Conservation (phyloP, 2,888 invertebrate species). For the Heliothis peltigera region DNA sequence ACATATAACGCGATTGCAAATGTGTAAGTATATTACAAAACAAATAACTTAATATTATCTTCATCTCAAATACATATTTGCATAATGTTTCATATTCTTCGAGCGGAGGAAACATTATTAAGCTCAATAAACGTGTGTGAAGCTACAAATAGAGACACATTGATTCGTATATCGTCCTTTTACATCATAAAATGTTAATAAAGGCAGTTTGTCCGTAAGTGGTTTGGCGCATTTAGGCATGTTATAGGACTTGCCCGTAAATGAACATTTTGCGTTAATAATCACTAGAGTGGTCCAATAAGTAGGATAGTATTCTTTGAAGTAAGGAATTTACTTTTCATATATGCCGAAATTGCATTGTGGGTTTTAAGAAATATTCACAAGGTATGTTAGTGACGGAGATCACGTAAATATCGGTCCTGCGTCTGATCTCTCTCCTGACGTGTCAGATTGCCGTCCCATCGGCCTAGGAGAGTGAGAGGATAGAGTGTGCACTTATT, state of each 20-base stretch:
- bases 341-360: too few relatives aligned
- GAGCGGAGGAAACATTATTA: slow-evolving; percentile 47
- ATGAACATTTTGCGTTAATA: slow-evolving; percentile 32
- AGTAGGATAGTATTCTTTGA: slow-evolving; percentile 20
- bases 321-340: slow-evolving; percentile 17
- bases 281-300: slow-evolving; percentile 28
- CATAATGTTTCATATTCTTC: slow-evolving; percentile 30
- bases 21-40: not conserved
- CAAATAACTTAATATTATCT: not conserved
- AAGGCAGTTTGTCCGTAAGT: slow-evolving; percentile 64
- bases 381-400: too few relatives aligned
- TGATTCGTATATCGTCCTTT: slow-evolving; percentile 52
- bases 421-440: too few relatives aligned
- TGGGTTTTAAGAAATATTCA: too few relatives aligned
- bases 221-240: slow-evolving; percentile 54
- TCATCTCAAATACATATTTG: slow-evolving; percentile 14
- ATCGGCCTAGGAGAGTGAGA: too few relatives aligned
- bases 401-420: too few relatives aligned
- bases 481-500: too few relatives aligned
- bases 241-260: slow-evolving; percentile 30
- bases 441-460: too few relatives aligned
- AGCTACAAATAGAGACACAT: slow-evolving; percentile 44
- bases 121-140: slow-evolving; percentile 40
- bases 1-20: not conserved
- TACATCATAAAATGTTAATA: slow-evolving; percentile 70